A percentile compares a stretch with the other conserved stretches of the same genome.
These are phyloP conservation scores for Vesta saturnalis DNA, from an alignment of 2,888 invertebrate species.

Conservation along the genomic window DNA sequence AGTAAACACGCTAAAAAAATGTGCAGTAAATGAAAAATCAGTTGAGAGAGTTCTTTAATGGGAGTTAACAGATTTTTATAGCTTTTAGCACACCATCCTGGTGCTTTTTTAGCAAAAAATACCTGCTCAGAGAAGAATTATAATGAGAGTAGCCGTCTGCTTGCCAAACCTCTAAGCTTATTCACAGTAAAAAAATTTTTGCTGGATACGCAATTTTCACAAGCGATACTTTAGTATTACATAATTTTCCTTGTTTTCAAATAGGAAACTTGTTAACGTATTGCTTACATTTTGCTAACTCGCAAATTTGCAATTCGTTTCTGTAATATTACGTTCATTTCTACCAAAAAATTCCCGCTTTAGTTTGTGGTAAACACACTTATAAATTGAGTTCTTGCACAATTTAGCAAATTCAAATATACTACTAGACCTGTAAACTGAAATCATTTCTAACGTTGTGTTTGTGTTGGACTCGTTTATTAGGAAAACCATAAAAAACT, in stretches of 20 bases:
- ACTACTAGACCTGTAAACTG: no score
- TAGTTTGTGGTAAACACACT: neutral
- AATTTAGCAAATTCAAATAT: neutral
- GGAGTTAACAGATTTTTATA: conserved; percentile 27
- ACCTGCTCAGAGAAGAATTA: neutral
- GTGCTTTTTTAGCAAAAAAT: neutral
- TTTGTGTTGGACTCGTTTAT: neutral
- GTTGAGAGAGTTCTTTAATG: conserved; percentile 24
- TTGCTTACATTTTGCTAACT: no score
- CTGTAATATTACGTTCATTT: no score
- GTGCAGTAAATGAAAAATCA: conserved; percentile 16
- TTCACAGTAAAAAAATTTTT: neutral
- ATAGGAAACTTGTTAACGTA: no score
- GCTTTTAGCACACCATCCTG: conserved; percentile 11
- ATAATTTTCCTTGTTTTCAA: neutral
- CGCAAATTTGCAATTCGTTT: no score
- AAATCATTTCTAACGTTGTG: neutral
- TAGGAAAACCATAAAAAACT: neutral
- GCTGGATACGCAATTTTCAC: neutral
- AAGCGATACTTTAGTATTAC: no score
- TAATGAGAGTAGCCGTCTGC: neutral
- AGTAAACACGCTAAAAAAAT: conserved; percentile 11
- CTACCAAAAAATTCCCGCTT: no score
- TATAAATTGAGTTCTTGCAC: neutral
- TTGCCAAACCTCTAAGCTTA: neutral